phyloP scores from a whole-genome alignment of 2,888 invertebrate species.

The Zhuqinia jingwanae region DNA sequence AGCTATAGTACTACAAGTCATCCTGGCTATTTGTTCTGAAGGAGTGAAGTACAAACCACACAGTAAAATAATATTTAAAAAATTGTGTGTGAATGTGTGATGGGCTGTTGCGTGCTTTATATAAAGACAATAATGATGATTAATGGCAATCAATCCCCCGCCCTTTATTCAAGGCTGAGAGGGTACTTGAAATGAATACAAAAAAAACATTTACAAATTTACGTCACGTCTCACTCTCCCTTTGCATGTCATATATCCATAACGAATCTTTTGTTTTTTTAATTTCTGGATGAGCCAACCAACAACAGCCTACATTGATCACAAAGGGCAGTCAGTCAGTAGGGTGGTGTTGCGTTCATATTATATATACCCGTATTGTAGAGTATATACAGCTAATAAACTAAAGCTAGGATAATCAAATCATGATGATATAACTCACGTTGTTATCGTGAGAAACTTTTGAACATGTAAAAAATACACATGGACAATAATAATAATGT shows the following conservation, averaged over 20 bases:
- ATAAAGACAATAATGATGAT: neutral
- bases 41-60: neutral
- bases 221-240: slow-evolving; percentile 34
- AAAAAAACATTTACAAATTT: slow-evolving; percentile 35
- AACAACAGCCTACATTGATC: no score
- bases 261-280: slow-evolving; percentile 50
- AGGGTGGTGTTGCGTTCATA: no score
- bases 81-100: neutral
- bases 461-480: no score
- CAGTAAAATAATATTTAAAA: neutral
- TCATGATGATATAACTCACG: no score
- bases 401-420: no score
- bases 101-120: no score
- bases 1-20: slow-evolving; percentile 3
- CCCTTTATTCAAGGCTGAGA: neutral
- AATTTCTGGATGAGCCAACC: no score
- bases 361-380: no score
- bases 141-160: slow-evolving; percentile 3
- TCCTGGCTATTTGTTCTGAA: neutral
- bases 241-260: neutral
- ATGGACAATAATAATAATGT: no score
- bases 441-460: no score
- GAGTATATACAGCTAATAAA: no score
- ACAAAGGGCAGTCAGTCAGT: no score
- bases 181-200: slow-evolving; percentile 29